phyloP scores from a whole-genome alignment of 2,113 vertebrate genomes.

The Labeo rohita region DNA sequence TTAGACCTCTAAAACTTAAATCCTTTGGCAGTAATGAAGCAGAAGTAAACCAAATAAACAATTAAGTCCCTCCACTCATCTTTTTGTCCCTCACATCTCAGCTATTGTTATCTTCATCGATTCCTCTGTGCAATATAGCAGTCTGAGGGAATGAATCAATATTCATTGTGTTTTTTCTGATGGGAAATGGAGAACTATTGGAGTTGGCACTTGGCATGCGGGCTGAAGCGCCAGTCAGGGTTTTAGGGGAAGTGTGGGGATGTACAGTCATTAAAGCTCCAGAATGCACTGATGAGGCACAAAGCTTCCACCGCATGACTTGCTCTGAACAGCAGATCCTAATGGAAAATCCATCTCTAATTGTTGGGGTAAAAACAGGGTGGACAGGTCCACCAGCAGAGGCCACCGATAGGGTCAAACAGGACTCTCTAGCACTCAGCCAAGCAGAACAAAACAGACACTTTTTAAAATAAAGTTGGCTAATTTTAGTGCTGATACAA shows the following conservation, averaged over 20 bases:
- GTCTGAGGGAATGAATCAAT: constrained; percentile 14
- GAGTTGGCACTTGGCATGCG: constrained; percentile 23
- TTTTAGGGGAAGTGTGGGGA: constrained; percentile 43
- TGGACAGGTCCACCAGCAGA: constrained; percentile 32
- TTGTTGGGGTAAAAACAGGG: constrained; percentile 63
- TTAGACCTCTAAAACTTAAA: neutral
- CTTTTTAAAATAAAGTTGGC: neutral
- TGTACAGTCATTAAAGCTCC: constrained; percentile 62
- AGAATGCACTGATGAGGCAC: constrained; percentile 52
- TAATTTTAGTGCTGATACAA: neutral
- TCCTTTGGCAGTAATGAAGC: neutral
- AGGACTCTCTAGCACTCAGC: constrained; percentile 38
- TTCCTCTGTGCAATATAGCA: neutral
- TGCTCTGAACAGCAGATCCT: constrained; percentile 59
- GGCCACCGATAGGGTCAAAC: constrained; percentile 49
- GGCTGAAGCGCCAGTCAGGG: neutral
- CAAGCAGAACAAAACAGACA: constrained; percentile 33
- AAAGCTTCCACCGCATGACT: constrained; percentile 58
- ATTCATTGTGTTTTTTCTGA: constrained; percentile 24
- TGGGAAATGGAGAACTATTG: constrained; percentile 39
- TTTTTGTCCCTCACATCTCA: neutral
- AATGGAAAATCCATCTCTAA: constrained; percentile 68
- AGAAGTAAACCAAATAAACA: constrained; percentile 39
- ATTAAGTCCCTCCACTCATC: neutral
- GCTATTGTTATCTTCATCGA: constrained; percentile 3